Percentiles rank a stretch among this genome's conserved stretches.
phyloP scores from a whole-genome alignment of 2,888 invertebrate genomes.

The Epirrita christyi region DNA sequence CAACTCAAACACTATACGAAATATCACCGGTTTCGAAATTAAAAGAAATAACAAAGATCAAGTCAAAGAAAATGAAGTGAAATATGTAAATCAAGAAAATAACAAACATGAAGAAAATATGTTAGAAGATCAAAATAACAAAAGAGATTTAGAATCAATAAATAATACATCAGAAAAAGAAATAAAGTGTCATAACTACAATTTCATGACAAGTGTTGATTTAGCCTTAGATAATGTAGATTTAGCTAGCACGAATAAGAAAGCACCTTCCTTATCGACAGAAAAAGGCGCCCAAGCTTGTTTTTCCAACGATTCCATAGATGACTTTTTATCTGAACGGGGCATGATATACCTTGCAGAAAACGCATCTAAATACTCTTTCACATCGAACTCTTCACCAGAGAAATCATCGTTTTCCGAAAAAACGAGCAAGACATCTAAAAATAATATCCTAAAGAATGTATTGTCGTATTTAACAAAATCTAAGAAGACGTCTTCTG shows the following conservation, averaged over 20 bases:
- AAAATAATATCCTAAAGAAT: constrained; percentile 62
- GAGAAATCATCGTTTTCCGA: constrained; percentile 35
- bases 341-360: constrained; percentile 60
- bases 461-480: constrained; percentile 57
- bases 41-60: neutral
- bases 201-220: constrained; percentile 35
- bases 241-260: neutral
- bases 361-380: constrained; percentile 61
- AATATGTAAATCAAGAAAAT: neutral
- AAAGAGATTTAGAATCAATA: constrained; percentile 32
- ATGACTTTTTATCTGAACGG: constrained; percentile 68
- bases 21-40: neutral
- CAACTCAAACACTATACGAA: constrained; percentile 46
- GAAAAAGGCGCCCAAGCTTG: constrained; percentile 66
- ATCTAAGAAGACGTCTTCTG: constrained; percentile 59
- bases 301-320: constrained; percentile 72
- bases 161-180: constrained; percentile 59
- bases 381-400: constrained; percentile 49
- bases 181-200: constrained; percentile 61
- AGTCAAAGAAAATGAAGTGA: too few relatives aligned
- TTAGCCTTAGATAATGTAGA: neutral
- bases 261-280: constrained; percentile 47
- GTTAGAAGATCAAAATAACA: constrained; percentile 21
- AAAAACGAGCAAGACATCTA: constrained; percentile 65
- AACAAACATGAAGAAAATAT: constrained; percentile 13